A percentile compares a stretch with the other conserved stretches of the same genome.
Evolutionary conservation across 1,140 invertebrate species (phyloP).

Genomic region (Orius insidiosus): DNA sequence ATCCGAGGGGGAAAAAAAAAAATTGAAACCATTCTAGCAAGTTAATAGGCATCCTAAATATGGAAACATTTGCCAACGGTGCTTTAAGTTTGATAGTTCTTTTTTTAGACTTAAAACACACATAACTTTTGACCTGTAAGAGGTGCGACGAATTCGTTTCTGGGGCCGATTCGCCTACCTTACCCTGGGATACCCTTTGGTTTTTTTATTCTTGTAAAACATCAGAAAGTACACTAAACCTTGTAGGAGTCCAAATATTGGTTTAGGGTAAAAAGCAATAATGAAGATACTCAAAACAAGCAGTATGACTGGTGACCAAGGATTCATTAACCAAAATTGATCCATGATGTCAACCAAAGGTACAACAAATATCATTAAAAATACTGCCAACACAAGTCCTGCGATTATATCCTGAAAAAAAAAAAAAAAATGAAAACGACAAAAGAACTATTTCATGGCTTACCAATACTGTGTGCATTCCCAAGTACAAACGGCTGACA

Average conservation of each 20-base stretch:
- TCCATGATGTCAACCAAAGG: conserved; percentile 58
- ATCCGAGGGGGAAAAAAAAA: too few relatives aligned
- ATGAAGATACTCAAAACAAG: conserved; percentile 42
- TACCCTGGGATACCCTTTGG: too few relatives aligned
- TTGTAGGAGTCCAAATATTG: conserved; percentile 65
- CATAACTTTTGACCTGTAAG: too few relatives aligned
- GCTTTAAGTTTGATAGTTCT: too few relatives aligned
- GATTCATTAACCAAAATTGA: conserved; percentile 46
- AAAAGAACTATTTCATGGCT: too few relatives aligned
- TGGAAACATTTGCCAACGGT: too few relatives aligned
- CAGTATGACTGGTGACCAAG: conserved; percentile 44
- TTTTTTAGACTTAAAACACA: too few relatives aligned
- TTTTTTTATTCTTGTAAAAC: too few relatives aligned
- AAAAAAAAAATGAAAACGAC: conserved; percentile 10
- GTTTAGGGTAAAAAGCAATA: conserved; percentile 53
- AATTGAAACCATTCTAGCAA: too few relatives aligned
- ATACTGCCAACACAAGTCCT: conserved; percentile 45
- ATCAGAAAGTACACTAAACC: conserved; percentile 27
- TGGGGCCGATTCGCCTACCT: too few relatives aligned
- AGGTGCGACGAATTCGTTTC: too few relatives aligned
- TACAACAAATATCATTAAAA: conserved; percentile 49
- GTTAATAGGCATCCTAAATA: too few relatives aligned
- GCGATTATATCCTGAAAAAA: conserved; percentile 51
- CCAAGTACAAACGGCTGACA: conserved; percentile 70
- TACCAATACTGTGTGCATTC: conserved; percentile 79